A percentile compares a stretch with the other conserved stretches of the same genome.
These are phyloP conservation scores for Pachycephala philippinensis DNA, from an alignment of 2,113 vertebrate genomes.

Conservation along the genomic window DNA sequence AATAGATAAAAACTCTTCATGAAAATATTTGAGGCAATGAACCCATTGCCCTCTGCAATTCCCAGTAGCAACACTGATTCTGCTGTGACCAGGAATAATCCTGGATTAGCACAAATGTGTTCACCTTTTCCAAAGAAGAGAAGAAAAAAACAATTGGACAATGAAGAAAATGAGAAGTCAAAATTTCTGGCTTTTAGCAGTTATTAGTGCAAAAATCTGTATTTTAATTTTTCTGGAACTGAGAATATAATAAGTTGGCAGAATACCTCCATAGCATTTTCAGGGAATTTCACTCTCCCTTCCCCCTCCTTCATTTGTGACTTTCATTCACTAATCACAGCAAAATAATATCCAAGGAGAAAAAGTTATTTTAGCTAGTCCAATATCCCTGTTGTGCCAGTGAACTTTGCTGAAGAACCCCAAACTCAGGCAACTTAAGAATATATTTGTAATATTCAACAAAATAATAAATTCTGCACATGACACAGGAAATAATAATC, in stretches of 20 bases:
- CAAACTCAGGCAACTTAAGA: conserved; percentile 16
- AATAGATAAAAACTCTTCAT: not conserved
- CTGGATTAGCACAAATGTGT: not conserved
- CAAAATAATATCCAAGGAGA: not conserved
- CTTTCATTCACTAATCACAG: conserved; percentile 6
- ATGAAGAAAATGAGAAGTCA: not conserved
- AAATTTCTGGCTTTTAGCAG: not conserved
- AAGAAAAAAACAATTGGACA: not conserved
- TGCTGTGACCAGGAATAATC: not conserved
- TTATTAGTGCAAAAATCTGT: not conserved
- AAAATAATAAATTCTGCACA: conserved; percentile 66
- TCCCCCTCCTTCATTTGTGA: not conserved
- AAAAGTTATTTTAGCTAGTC: not conserved
- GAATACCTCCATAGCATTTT: not conserved
- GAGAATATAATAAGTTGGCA: not conserved
- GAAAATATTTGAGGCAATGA: not conserved
- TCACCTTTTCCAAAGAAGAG: not conserved
- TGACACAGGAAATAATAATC: conserved; percentile 71
- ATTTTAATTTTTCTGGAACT: not conserved
- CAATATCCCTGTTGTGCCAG: not conserved
- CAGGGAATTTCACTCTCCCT: not conserved
- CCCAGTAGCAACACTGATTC: not conserved
- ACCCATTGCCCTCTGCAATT: not conserved
- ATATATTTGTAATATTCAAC: conserved; percentile 49
- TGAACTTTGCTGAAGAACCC: not conserved